Evolutionary conservation across 2,113 vertebrate genomes (phyloP).

Genomic region (Rhodinocichla rosea): DNA sequence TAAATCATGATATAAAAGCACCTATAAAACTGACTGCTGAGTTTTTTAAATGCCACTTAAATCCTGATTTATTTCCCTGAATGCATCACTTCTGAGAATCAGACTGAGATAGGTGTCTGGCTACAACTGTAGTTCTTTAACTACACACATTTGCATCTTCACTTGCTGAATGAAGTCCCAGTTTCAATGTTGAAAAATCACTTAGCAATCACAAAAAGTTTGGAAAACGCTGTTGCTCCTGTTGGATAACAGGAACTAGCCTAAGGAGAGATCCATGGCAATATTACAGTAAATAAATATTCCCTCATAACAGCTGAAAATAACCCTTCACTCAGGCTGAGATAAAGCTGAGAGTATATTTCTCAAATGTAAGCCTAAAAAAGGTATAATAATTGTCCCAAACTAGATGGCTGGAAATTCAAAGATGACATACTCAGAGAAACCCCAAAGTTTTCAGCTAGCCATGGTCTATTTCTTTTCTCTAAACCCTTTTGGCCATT

Average conservation of each 20-base stretch:
- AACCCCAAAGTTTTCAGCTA: not conserved
- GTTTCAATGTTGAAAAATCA: not conserved
- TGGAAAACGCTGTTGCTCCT: not conserved
- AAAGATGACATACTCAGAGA: not conserved
- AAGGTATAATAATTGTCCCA: not conserved
- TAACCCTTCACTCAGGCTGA: not conserved
- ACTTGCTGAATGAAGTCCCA: not conserved
- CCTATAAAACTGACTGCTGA: constrained; percentile 15
- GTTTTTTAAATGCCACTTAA: not conserved
- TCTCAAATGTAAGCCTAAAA: not conserved
- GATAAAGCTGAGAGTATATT: not conserved
- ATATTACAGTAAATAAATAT: not conserved
- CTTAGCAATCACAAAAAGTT: not conserved
- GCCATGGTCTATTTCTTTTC: not conserved
- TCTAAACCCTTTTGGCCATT: not conserved
- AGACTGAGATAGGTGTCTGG: not conserved
- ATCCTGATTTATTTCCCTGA: constrained; percentile 11
- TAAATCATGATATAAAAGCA: constrained; percentile 44
- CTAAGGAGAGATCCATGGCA: not conserved
- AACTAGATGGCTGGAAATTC: not conserved
- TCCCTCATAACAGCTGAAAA: not conserved
- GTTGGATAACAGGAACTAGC: not conserved
- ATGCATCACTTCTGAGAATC: not conserved
- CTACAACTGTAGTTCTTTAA: not conserved
- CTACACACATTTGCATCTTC: not conserved